A percentile compares a stretch with the other conserved stretches of the same genome.
These are phyloP conservation scores for Xiphophorus couchianus DNA, from an alignment of 2,113 vertebrate genomes.

Conservation along the genomic window DNA sequence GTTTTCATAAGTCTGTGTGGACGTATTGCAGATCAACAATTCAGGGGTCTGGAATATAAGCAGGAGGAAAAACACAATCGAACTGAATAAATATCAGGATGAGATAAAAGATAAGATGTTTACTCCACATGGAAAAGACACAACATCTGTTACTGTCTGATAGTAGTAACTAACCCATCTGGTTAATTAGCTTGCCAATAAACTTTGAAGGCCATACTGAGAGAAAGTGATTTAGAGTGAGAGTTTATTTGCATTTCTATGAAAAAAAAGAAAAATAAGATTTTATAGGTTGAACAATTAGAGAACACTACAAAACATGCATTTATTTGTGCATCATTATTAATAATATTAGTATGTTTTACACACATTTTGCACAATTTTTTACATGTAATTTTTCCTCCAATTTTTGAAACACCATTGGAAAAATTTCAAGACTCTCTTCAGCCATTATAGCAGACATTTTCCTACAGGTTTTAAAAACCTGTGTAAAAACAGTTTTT, in stretches of 20 bases:
- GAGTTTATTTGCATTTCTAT: neutral
- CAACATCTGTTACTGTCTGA: constrained; percentile 15
- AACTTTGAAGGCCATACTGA: constrained; percentile 42
- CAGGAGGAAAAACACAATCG: constrained; percentile 17
- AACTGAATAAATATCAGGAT: neutral
- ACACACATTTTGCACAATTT: too few species aligned
- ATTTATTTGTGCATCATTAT: too few species aligned
- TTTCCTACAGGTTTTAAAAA: too few species aligned
- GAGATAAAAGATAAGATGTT: neutral
- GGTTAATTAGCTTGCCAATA: constrained; percentile 71
- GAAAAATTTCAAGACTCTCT: too few species aligned
- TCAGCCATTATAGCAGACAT: too few species aligned
- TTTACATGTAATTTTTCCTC: too few species aligned
- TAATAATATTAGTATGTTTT: too few species aligned
- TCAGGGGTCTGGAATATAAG: neutral
- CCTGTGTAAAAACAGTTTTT: too few species aligned
- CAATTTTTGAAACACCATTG: neutral
- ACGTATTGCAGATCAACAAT: neutral
- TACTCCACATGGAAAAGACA: constrained; percentile 1
- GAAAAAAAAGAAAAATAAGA: neutral
- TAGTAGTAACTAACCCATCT: constrained; percentile 57
- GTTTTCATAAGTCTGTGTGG: neutral
- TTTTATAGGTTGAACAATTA: neutral
- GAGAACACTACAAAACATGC: neutral
- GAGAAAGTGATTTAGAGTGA: constrained; percentile 45